phyloP scores from a whole-genome alignment of 2,797 vertebrate species.

The Aphelocoma californica region DNA sequence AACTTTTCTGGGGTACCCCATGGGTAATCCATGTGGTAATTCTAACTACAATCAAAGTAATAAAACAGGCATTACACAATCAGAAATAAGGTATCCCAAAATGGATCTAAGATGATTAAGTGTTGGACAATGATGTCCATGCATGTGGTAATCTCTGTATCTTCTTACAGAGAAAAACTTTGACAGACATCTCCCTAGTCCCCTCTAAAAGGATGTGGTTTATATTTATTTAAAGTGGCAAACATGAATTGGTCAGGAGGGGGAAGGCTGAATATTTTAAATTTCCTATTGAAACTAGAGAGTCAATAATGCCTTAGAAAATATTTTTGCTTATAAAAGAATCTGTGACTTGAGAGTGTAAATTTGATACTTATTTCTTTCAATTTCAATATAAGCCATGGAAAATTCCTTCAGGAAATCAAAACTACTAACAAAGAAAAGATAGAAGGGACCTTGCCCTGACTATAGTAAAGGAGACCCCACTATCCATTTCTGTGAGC shows the following conservation, averaged over 20 bases:
- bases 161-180: neutral
- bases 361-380: neutral
- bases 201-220: accelerated
- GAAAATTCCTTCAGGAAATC: neutral
- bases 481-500: neutral
- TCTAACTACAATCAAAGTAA: neutral
- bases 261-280: neutral
- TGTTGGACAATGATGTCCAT: neutral
- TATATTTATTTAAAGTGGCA: neutral
- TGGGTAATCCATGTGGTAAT: neutral
- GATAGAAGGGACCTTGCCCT: neutral
- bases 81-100: neutral
- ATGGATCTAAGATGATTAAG: neutral
- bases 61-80: neutral
- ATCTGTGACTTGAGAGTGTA: neutral
- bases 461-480: neutral
- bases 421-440: neutral
- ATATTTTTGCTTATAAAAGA: neutral
- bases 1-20: neutral
- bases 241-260: neutral
- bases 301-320: neutral
- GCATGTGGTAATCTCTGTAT: neutral
- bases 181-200: neutral
- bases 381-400: neutral
- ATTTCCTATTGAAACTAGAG: neutral